These are phyloP conservation scores for Thecophora atra DNA, from an alignment of 2,888 invertebrate species.

Conservation along the genomic window DNA sequence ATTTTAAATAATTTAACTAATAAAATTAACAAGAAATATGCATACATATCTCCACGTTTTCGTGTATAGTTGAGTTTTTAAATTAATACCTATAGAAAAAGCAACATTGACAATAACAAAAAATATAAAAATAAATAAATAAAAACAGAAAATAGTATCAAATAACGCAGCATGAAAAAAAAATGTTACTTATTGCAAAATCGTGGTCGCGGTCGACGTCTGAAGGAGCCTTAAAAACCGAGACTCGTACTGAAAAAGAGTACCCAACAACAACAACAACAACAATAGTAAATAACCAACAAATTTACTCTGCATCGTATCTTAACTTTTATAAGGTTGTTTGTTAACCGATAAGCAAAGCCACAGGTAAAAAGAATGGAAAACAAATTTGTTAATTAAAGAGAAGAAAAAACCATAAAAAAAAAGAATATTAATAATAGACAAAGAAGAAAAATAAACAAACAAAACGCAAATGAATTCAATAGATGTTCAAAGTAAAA, in stretches of 20 bases:
- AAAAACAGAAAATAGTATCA: constrained; percentile 14
- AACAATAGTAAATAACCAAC: neutral
- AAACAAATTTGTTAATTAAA: neutral
- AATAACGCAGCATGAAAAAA: neutral
- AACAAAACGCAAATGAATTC: neutral
- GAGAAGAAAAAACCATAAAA: neutral
- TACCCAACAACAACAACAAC: neutral
- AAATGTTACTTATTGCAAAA: neutral
- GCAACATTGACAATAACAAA: neutral
- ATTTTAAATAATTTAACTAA: neutral
- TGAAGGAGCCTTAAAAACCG: neutral
- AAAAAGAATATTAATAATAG: neutral
- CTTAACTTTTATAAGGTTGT: neutral
- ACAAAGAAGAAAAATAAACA: neutral
- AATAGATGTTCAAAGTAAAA: neutral
- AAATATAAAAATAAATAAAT: neutral
- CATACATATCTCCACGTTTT: too few relatives aligned
- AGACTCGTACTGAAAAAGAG: neutral
- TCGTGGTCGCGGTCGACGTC: neutral
- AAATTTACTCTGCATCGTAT: neutral
- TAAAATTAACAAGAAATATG: constrained; percentile 24
- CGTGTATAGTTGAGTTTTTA: neutral
- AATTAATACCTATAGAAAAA: neutral
- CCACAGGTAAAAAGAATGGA: neutral
- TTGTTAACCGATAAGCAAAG: constrained; percentile 17